Evolutionary conservation across 2,797 vertebrate genomes (phyloP).

Genomic region (Arrhamphus sclerolepis): DNA sequence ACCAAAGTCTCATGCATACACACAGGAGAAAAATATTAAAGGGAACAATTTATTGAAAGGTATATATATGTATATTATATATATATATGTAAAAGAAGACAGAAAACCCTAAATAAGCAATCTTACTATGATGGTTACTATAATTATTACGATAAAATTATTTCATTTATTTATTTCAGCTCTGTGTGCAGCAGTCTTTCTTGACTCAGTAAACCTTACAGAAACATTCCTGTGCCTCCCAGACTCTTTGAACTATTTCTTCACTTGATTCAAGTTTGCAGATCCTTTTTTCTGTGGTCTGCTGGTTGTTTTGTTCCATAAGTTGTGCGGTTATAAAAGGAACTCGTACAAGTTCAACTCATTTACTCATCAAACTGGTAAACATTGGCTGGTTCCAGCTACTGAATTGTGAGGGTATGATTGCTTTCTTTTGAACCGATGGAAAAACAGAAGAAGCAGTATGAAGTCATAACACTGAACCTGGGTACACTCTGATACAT

Average conservation of each 20-base stretch:
- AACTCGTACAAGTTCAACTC: neutral
- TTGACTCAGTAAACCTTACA: constrained; percentile 84
- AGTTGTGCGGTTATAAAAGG: neutral
- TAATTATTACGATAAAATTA: constrained; percentile 86
- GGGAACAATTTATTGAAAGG: constrained; percentile 84
- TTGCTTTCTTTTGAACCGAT: constrained; percentile 6
- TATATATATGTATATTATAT: constrained; percentile 79
- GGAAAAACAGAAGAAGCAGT: too few species aligned
- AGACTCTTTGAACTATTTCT: constrained; percentile 46
- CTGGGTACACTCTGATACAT: too few species aligned
- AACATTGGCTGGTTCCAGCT: constrained; percentile 8
- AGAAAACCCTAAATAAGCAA: constrained; percentile 84
- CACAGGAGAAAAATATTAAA: constrained; percentile 80
- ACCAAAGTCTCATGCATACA: constrained; percentile 83
- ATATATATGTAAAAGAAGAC: constrained; percentile 81
- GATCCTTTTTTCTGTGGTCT: neutral
- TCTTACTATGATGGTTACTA: constrained; percentile 85
- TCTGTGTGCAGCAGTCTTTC: constrained; percentile 85
- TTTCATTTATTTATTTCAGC: constrained; percentile 89
- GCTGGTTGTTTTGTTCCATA: neutral
- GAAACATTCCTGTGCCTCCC: constrained; percentile 71
- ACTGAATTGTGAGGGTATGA: neutral
- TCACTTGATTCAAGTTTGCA: neutral
- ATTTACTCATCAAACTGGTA: constrained; percentile 8
- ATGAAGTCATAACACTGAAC: too few species aligned